Conservation (phyloP, 2,888 invertebrate species). For the Camptogramma bilineatum region DNA sequence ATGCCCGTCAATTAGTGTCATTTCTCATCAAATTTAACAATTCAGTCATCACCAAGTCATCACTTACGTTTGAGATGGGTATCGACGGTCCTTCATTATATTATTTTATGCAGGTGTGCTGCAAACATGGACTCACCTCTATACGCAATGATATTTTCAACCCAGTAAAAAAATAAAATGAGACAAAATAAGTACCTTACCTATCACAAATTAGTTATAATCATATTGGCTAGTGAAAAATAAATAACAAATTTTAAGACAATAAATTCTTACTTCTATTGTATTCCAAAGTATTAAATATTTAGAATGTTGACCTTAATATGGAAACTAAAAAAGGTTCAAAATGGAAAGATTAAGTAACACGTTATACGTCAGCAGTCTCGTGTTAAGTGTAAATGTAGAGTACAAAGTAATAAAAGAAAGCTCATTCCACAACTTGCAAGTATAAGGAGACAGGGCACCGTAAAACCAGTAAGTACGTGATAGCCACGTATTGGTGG, state of each 20-base stretch:
- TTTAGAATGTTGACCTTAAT: too few relatives aligned
- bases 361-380: too few relatives aligned
- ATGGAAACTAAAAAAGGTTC: too few relatives aligned
- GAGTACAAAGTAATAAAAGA: not conserved
- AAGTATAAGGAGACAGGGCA: not conserved
- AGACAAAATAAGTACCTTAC: too few relatives aligned
- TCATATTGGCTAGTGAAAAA: too few relatives aligned
- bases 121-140: not conserved
- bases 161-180: too few relatives aligned
- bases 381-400: not conserved
- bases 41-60: constrained; percentile 47
- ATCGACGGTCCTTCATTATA: constrained; percentile 8
- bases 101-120: constrained; percentile 5
- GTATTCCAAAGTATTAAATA: too few relatives aligned
- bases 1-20: constrained; percentile 59
- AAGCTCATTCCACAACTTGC: constrained; percentile 1
- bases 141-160: too few relatives aligned
- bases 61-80: constrained; percentile 19
- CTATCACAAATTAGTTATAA: too few relatives aligned
- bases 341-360: too few relatives aligned
- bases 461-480: constrained; percentile 2
- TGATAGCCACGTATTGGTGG: not conserved
- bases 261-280: too few relatives aligned
- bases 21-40: constrained; percentile 51
- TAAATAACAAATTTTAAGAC: too few relatives aligned